These are phyloP conservation scores for Cervus canadensis DNA, from an alignment of 2,113 vertebrate species.

Conservation along the genomic window DNA sequence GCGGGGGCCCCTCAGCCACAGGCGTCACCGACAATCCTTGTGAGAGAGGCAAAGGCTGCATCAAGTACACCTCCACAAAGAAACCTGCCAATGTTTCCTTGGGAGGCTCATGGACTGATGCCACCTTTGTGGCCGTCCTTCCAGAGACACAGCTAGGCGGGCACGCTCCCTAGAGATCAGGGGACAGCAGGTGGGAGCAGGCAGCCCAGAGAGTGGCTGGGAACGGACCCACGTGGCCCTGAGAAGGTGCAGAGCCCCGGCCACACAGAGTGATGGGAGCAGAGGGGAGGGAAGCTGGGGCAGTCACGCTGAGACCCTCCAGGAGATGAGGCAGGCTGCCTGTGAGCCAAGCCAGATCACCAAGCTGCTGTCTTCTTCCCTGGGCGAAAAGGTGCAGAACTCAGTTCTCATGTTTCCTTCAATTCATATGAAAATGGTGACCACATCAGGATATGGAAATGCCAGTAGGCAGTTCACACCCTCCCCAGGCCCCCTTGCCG, in stretches of 20 bases:
- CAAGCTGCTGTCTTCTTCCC: neutral
- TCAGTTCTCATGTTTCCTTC: neutral
- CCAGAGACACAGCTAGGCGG: rapidly evolving
- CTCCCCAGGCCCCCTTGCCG: rapidly evolving
- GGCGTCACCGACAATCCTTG: rapidly evolving
- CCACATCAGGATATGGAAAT: neutral
- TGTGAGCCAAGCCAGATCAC: neutral
- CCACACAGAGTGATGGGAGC: neutral
- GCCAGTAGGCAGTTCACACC: neutral
- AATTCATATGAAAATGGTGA: neutral
- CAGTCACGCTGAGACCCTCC: neutral
- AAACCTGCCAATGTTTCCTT: neutral
- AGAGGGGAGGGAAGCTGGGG: neutral
- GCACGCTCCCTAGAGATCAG: rapidly evolving
- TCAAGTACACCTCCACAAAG: neutral
- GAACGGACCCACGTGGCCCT: rapidly evolving
- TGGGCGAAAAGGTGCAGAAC: neutral
- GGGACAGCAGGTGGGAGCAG: too few relatives aligned
- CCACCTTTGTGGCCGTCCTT: rapidly evolving
- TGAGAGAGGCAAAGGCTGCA: neutral
- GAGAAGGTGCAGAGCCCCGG: neutral
- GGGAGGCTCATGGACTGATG: rapidly evolving
- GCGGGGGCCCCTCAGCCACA: neutral
- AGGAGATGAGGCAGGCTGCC: neutral
- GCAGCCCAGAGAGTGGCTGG: too few relatives aligned